phyloP scores from a whole-genome alignment of 2,113 vertebrate genomes.

The Austrofundulus limnaeus region DNA sequence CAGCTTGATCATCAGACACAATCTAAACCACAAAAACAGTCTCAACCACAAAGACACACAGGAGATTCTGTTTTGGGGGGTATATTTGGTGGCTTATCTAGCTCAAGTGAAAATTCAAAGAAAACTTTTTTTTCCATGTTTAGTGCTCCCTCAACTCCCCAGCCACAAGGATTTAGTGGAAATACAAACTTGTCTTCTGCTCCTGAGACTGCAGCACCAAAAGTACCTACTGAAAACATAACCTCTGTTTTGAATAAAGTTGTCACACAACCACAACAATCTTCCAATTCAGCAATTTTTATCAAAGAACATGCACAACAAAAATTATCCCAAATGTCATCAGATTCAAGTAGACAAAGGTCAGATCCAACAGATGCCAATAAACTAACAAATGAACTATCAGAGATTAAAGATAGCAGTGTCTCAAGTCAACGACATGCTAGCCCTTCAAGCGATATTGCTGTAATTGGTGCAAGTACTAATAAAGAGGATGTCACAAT shows the following conservation, averaged over 20 bases:
- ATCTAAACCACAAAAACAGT: conserved; percentile 42
- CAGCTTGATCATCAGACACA: conserved; percentile 33
- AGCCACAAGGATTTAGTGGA: conserved; percentile 46
- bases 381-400: conserved; percentile 58
- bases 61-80: conserved; percentile 61
- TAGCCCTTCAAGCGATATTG: conserved; percentile 7
- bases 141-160: conserved; percentile 44
- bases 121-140: conserved; percentile 74
- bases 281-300: conserved; percentile 8
- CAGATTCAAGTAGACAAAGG: conserved; percentile 27
- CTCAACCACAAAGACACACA: conserved; percentile 50
- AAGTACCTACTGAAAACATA: conserved; percentile 41
- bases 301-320: conserved; percentile 38
- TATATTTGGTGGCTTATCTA: conserved; percentile 58
- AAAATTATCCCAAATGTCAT: conserved; percentile 26
- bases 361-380: conserved; percentile 39
- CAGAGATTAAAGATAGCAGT: conserved; percentile 55
- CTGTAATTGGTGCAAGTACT: background rate
- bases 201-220: conserved; percentile 39
- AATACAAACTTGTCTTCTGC: conserved; percentile 35
- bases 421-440: conserved; percentile 9
- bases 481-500: conserved; percentile 5
- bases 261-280: conserved; percentile 27
- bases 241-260: conserved; percentile 38
- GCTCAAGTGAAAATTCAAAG: conserved; percentile 61